phyloP scores from a whole-genome alignment of 2,113 vertebrate genomes.

The Spea multiplicata region DNA sequence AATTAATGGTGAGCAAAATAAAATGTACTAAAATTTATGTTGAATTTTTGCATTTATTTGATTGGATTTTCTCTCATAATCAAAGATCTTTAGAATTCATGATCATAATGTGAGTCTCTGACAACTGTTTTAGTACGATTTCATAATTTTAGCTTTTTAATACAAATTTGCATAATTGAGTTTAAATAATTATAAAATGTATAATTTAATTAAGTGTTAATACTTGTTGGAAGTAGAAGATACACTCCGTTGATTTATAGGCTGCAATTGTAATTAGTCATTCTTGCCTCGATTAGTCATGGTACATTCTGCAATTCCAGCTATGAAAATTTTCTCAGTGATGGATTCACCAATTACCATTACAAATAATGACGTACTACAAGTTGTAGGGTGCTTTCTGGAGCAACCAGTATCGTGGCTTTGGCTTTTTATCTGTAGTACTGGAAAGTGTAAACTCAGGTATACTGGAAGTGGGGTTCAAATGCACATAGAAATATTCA shows the following conservation, averaged over 20 bases:
- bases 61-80: slow-evolving; percentile 12
- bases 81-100: slow-evolving; percentile 4
- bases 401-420: no score
- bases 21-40: background rate
- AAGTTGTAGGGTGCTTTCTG: background rate
- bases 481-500: no score
- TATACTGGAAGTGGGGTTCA: no score
- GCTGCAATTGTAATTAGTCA: slow-evolving; percentile 13
- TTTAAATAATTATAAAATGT: slow-evolving; percentile 23
- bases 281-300: background rate
- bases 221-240: background rate
- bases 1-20: slow-evolving; percentile 10
- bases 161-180: slow-evolving; percentile 33
- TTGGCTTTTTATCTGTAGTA: no score
- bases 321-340: background rate
- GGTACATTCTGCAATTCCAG: background rate
- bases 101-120: slow-evolving; percentile 13
- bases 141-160: slow-evolving; percentile 21
- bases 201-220: slow-evolving; percentile 30
- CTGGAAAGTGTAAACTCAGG: no score
- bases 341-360: background rate
- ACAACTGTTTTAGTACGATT: slow-evolving; percentile 7
- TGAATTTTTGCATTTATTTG: background rate
- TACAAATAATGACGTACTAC: background rate
- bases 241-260: slow-evolving; percentile 2